phyloP scores from a whole-genome alignment of 2,888 invertebrate genomes.

The Aethes cnicana region DNA sequence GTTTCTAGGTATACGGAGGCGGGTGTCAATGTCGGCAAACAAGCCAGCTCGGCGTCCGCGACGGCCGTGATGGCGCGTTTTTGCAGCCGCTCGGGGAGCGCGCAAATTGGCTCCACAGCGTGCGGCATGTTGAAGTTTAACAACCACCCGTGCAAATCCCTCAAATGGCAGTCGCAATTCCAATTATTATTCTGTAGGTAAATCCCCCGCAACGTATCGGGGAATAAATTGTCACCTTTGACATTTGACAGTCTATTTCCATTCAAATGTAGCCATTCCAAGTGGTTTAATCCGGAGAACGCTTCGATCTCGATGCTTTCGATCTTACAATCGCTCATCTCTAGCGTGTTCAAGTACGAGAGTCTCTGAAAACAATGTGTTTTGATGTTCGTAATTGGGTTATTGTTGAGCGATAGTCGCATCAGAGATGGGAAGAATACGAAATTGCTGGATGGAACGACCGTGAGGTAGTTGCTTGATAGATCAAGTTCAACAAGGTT shows the following conservation, averaged over 20 bases:
- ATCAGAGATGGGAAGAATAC: slow-evolving; percentile 90
- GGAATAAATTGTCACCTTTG: slow-evolving; percentile 86
- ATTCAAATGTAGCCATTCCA: slow-evolving; percentile 93
- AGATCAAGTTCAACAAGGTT: slow-evolving; percentile 95
- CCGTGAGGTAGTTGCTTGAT: slow-evolving; percentile 89
- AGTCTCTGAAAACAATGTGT: slow-evolving; percentile 88
- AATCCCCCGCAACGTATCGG: slow-evolving; percentile 89
- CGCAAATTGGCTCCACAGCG: slow-evolving; percentile 89
- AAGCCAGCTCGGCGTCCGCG: slow-evolving; percentile 88
- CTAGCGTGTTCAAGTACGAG: slow-evolving; percentile 89
- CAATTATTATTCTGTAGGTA: slow-evolving; percentile 93
- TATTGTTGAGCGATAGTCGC: slow-evolving; percentile 90
- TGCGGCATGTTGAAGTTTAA: slow-evolving; percentile 89
- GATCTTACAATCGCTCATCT: slow-evolving; percentile 91
- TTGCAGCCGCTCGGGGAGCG: slow-evolving; percentile 85
- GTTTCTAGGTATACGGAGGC: slow-evolving; percentile 89
- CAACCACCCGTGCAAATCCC: slow-evolving; percentile 90
- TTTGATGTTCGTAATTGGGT: slow-evolving; percentile 89
- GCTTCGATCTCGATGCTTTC: slow-evolving; percentile 89
- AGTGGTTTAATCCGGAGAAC: slow-evolving; percentile 89
- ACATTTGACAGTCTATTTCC: slow-evolving; percentile 90
- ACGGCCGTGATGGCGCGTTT: slow-evolving; percentile 86
- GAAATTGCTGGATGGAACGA: slow-evolving; percentile 90
- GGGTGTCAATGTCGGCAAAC: slow-evolving; percentile 89
- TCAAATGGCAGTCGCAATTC: slow-evolving; percentile 92